These are phyloP conservation scores for Drosophila takahashii DNA, from an alignment of 1,140 invertebrate species.

Conservation along the genomic window DNA sequence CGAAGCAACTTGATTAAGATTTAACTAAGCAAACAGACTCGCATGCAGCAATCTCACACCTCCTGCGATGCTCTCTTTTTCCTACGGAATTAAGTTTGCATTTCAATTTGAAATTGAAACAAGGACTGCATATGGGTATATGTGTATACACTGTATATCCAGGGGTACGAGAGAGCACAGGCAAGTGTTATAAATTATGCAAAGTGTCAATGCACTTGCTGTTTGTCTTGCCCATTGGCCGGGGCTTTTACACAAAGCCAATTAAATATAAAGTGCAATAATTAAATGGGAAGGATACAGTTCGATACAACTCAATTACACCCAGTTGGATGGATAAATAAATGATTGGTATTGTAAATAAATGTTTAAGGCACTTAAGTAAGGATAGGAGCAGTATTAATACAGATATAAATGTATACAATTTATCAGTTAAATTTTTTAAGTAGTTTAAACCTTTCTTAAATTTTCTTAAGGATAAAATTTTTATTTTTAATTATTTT, in stretches of 20 bases:
- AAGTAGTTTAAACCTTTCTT: too few species aligned
- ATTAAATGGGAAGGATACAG: conserved; percentile 15
- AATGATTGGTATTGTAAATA: not conserved
- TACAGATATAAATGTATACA: not conserved
- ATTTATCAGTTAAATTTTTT: not conserved
- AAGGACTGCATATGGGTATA: conserved; percentile 20
- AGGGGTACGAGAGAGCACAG: conserved; percentile 15
- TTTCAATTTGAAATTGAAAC: conserved; percentile 65
- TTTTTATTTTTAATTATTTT: too few species aligned
- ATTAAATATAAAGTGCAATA: conserved; percentile 34
- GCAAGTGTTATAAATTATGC: conserved; percentile 63
- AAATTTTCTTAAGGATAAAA: too few species aligned
- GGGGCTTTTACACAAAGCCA: conserved; percentile 19
- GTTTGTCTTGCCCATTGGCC: conserved; percentile 24
- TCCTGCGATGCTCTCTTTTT: not conserved
- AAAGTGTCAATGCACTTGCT: conserved; percentile 54
- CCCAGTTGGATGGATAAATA: not conserved
- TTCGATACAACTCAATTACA: conserved; percentile 8
- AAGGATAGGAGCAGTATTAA: not conserved
- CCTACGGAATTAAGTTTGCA: conserved; percentile 37
- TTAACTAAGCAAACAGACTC: conserved; percentile 72
- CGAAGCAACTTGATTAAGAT: conserved; percentile 80
- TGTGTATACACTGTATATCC: not conserved
- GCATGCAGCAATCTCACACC: conserved; percentile 29
- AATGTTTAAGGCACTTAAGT: not conserved